Evolutionary conservation across 2,113 vertebrate genomes (phyloP), one percentile per base, ranked within the genome.

Genomic region (Oreochromis niloticus): DNA sequence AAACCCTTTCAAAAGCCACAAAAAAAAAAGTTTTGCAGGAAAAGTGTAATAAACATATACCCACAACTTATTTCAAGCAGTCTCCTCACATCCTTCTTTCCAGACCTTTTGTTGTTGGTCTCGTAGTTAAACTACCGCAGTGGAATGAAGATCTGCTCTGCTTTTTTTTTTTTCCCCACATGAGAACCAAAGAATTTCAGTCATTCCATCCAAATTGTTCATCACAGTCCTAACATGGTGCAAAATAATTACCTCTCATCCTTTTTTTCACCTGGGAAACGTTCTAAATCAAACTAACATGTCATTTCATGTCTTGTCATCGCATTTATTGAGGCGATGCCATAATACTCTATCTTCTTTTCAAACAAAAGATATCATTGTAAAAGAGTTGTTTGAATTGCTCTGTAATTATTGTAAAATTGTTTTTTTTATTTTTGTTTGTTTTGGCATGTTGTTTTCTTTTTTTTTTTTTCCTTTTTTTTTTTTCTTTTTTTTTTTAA

Each of bases 141-240:
- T 79, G 87, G 86, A 88, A 85, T 92, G 91, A 93, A 92, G 87
- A 89, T 90, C 78, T 81, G 11, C 85, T 82, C 41, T 73, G 22
- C 17, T 11, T 43, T 9, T 57, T 68, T 56, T 5, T 46, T 87
- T 68, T 83, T 63, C 79, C 79, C 81, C 83, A 89, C 89, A 81
- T 61, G 36, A 87, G 87, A 94, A 95, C 95, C 95, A 96, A 96
- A 96, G 94, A 96, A 80, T 90, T 91, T 63, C 41, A 30, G 46
- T 87, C 84, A 78, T 88, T 68, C 59, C 61, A 90, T 90, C 84
- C 4, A 24, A 81, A 85, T 57, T 83, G 78, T 81, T 78, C n/a
- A 81, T n/a, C 19, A 3, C 55, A 71, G 85, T 91, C 59, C 14
- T 17, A 22, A 59, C 12, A 16, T 39, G 48, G 48, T 2, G 12